Percentiles rank a stretch among this genome's conserved stretches.
Conservation (phyloP, 92 coral and sea anemone genomes). For the Paramuricea clavata region DNA sequence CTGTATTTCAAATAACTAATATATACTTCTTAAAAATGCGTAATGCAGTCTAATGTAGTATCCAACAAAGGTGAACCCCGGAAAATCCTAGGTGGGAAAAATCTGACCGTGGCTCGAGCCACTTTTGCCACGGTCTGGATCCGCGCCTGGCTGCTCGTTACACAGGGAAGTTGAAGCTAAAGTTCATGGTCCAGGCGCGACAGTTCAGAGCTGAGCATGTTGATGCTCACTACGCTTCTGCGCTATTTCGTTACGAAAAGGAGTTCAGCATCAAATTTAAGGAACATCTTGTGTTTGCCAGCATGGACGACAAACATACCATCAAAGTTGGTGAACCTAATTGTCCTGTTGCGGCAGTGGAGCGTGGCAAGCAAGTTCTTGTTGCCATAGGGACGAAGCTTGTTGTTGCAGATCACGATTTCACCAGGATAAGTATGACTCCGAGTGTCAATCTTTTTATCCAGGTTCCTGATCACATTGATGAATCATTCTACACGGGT, state of each 20-base stretch:
- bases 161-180: not conserved
- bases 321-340: constrained; percentile 55
- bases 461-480: not conserved
- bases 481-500: not conserved
- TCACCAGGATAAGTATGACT: not conserved
- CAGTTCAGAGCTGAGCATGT: not conserved
- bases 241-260: no score
- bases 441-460: not conserved
- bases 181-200: not conserved
- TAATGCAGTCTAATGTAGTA: no score
- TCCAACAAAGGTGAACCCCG: no score
- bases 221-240: constrained; percentile 60
- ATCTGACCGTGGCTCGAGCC: no score
- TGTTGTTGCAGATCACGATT: not conserved
- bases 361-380: constrained; percentile 48
- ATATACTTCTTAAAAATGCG: no score
- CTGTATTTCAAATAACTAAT: no score
- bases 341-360: constrained; percentile 62
- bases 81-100: no score
- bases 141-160: not conserved
- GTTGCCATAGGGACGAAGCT: not conserved
- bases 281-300: constrained; percentile 26
- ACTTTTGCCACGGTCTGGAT: no score
- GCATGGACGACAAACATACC: constrained; percentile 61
- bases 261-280: constrained; percentile 32